Conservation (phyloP, 2,797 vertebrate species). For the Taeniopygia guttata region DNA sequence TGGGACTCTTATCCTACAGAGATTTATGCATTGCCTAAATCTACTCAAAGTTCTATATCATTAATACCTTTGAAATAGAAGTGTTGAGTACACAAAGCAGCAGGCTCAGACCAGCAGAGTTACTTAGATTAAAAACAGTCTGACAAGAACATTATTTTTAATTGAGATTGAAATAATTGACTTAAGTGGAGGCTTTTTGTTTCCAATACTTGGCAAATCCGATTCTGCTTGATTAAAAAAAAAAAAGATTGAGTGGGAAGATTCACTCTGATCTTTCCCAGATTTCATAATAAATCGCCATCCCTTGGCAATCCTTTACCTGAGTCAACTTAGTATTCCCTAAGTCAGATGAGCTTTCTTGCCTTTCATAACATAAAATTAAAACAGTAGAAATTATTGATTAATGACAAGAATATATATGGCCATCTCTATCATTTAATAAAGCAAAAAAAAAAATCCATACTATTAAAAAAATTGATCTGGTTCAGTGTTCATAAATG, state of each 20-base stretch:
- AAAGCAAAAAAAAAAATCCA: not conserved
- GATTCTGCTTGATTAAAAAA: not conserved
- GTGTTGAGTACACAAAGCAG: not conserved
- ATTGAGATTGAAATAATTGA: conserved; percentile 19
- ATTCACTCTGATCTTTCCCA: not conserved
- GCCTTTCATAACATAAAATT: conserved; percentile 31
- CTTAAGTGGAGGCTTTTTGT: not conserved
- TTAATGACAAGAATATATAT: conserved; percentile 51
- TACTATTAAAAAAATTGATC: conserved; percentile 19
- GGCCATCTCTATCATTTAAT: not conserved
- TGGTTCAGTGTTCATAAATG: not conserved
- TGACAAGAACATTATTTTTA: not conserved
- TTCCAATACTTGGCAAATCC: not conserved
- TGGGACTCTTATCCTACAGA: not conserved
- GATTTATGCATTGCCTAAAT: not conserved
- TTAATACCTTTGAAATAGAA: not conserved
- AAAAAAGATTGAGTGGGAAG: not conserved
- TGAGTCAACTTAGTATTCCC: conserved; percentile 8
- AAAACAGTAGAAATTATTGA: conserved; percentile 52
- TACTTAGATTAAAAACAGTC: not conserved
- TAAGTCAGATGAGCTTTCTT: conserved; percentile 10
- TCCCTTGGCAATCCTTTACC: conserved; percentile 5
- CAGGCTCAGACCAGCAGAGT: not conserved
- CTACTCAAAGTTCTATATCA: not conserved
- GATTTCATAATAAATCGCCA: not conserved